Conservation (phyloP, 2,888 invertebrate genomes). For the Tortricodes alternella region DNA sequence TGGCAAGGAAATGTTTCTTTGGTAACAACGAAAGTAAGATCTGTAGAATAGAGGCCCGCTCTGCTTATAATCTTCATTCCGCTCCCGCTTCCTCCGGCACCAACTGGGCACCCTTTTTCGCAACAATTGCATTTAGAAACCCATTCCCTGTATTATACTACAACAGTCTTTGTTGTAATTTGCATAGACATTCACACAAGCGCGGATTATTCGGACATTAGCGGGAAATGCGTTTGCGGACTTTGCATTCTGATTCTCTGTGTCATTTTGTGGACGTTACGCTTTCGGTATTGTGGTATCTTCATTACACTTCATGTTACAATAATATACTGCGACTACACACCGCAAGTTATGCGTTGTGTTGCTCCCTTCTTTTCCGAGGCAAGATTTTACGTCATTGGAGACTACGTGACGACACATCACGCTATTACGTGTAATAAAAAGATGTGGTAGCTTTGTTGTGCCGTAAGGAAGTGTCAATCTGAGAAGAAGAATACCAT, state of each 20-base stretch:
- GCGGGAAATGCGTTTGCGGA: slow-evolving; percentile 4
- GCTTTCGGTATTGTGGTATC: neutral
- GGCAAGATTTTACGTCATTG: too few relatives aligned
- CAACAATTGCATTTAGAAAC: slow-evolving; percentile 60
- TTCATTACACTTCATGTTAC: neutral
- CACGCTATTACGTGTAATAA: too few relatives aligned
- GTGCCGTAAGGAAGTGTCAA: too few relatives aligned
- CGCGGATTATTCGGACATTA: slow-evolving; percentile 34
- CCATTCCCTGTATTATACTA: slow-evolving; percentile 46
- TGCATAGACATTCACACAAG: slow-evolving; percentile 52
- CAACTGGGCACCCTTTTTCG: neutral
- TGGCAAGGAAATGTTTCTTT: neutral
- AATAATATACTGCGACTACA: too few relatives aligned
- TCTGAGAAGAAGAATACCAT: too few relatives aligned
- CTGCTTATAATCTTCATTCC: too few relatives aligned
- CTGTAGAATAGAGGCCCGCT: slow-evolving; percentile 1
- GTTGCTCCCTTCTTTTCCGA: too few relatives aligned
- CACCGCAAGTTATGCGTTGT: too few relatives aligned
- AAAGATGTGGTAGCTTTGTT: too few relatives aligned
- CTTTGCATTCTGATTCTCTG: slow-evolving; percentile 15
- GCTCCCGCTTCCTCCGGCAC: slow-evolving; percentile 9
- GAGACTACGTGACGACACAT: too few relatives aligned
- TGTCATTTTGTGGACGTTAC: neutral
- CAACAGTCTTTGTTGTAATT: slow-evolving; percentile 48
- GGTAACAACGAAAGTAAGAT: neutral